A percentile compares a stretch with the other conserved stretches of the same genome.
These are phyloP conservation scores for Flabesymbios commensalis DNA, from an alignment of 2,888 invertebrate genomes.

Conservation along the genomic window DNA sequence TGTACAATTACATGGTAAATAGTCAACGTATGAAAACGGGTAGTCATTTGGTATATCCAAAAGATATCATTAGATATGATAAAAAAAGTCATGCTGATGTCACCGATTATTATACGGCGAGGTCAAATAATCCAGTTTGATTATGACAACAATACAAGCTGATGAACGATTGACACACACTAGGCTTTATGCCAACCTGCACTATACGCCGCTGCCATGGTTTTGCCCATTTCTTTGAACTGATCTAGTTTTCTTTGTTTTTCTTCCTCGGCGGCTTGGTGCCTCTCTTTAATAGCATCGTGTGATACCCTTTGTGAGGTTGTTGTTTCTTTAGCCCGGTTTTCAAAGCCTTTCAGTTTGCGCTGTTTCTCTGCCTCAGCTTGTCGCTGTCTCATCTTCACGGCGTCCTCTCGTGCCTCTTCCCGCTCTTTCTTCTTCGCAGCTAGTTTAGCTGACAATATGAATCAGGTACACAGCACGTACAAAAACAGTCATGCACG, in stretches of 20 bases:
- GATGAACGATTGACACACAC: too few species aligned
- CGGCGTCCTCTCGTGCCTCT: constrained; percentile 10
- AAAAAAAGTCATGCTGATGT: too few species aligned
- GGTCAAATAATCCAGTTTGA: too few species aligned
- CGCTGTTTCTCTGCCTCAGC: constrained; percentile 57
- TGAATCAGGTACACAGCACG: too few species aligned
- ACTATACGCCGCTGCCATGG: constrained; percentile 12
- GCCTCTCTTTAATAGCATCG: constrained; percentile 27
- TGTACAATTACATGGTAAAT: too few species aligned
- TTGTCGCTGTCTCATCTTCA: constrained; percentile 40
- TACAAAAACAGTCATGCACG: too few species aligned
- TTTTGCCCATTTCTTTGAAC: constrained; percentile 38
- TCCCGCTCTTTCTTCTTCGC: constrained; percentile 3
- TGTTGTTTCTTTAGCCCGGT: constrained; percentile 28
- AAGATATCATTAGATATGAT: too few species aligned
- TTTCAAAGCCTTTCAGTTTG: constrained; percentile 55
- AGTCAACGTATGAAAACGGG: too few species aligned
- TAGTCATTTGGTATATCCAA: too few species aligned
- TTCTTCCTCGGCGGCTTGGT: constrained; percentile 28
- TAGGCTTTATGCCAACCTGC: constrained; percentile 17
- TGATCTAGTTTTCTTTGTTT: constrained; percentile 39
- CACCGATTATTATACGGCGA: too few species aligned
- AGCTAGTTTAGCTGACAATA: constrained; percentile 9
- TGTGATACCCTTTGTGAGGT: too few species aligned
- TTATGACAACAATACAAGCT: too few species aligned